Conservation (phyloP, 2,797 vertebrate genomes). For the Fistularia commersonii region DNA sequence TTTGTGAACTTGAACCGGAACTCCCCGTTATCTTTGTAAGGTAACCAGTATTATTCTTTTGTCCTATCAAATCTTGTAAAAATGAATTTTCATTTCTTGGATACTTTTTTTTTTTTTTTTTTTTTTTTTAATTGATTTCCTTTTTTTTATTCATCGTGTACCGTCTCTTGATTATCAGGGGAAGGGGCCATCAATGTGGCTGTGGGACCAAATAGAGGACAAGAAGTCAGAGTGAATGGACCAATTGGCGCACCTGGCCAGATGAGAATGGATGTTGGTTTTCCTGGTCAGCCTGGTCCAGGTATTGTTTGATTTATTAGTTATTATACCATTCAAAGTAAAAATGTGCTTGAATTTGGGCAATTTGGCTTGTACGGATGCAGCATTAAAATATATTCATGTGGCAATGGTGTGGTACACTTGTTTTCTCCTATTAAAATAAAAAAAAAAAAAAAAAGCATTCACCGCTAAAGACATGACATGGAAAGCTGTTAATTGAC, state of each 20-base stretch:
- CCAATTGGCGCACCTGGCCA: constrained; percentile 83
- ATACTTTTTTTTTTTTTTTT: no score
- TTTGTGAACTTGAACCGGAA: no score
- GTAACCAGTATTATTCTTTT: no score
- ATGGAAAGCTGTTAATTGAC: no score
- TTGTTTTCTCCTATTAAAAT: background rate
- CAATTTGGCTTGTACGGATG: background rate
- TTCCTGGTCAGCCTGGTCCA: constrained; percentile 86
- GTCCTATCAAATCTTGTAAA: no score
- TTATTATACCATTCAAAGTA: no score
- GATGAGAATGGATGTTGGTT: constrained; percentile 88
- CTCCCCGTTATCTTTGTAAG: no score
- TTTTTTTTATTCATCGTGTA: background rate
- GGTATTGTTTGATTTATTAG: constrained; percentile 65
- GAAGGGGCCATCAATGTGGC: constrained; percentile 97
- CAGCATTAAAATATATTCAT: background rate
- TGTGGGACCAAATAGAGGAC: constrained; percentile 85
- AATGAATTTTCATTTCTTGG: no score
- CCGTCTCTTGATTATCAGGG: constrained; percentile 68
- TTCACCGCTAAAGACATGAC: no score
- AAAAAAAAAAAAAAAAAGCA: background rate
- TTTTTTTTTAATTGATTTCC: background rate
- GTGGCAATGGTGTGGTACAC: no score
- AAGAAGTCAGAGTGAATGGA: constrained; percentile 94
- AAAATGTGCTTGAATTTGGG: no score